These are phyloP conservation scores for Antheraea mylitta DNA, from an alignment of 1,140 invertebrate genomes.

Conservation along the genomic window DNA sequence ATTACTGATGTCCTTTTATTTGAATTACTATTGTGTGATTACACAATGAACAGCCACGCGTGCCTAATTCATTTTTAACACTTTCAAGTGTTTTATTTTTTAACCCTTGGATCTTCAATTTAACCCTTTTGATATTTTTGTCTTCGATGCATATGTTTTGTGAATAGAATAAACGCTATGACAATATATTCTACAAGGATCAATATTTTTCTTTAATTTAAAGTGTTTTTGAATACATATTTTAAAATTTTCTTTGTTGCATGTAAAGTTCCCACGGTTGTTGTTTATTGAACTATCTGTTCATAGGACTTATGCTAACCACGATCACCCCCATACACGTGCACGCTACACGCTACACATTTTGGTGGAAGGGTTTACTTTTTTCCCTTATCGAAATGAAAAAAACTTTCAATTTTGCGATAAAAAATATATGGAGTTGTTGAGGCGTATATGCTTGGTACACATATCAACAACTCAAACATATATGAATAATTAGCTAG, in stretches of 20 bases:
- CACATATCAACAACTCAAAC: too few species aligned
- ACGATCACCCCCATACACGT: too few species aligned
- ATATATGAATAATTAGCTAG: too few species aligned
- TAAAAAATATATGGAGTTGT: too few species aligned
- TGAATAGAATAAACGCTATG: conserved; percentile 33
- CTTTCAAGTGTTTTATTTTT: conserved; percentile 48
- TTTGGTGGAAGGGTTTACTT: too few species aligned
- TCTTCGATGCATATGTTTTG: conserved; percentile 55
- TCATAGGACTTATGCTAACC: too few species aligned
- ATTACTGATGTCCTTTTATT: not conserved
- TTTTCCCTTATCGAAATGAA: too few species aligned
- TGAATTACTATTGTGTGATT: not conserved
- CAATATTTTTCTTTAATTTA: conserved; percentile 24
- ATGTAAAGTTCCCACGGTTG: conserved; percentile 21
- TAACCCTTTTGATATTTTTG: conserved; percentile 34
- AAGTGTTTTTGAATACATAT: conserved; percentile 2
- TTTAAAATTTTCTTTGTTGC: not conserved
- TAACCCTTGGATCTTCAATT: conserved; percentile 7
- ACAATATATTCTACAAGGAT: too few species aligned
- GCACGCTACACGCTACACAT: too few species aligned
- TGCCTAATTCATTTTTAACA: conserved; percentile 46
- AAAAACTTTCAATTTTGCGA: too few species aligned
- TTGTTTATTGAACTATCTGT: not conserved
- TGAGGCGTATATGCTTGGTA: too few species aligned
- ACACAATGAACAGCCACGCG: conserved; percentile 44